phyloP scores from a whole-genome alignment of 2,888 invertebrate genomes.

The Agonopterix arenella region DNA sequence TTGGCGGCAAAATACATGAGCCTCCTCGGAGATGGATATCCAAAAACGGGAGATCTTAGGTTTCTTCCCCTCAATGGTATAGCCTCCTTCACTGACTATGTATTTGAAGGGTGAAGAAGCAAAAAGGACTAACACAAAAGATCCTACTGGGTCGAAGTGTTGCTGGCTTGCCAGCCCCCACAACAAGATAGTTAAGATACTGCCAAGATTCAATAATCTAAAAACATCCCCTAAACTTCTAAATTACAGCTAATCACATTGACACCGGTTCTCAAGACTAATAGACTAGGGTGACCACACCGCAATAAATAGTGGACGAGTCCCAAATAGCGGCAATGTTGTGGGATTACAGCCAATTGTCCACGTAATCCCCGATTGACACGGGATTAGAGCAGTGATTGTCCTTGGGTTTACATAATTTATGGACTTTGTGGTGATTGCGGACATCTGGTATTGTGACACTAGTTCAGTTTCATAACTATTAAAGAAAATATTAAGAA shows the following conservation, averaged over 20 bases:
- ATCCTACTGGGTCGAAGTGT: too few species aligned
- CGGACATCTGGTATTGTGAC: slow-evolving; percentile 16
- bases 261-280: too few species aligned
- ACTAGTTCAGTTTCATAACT: neutral
- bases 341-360: slow-evolving; percentile 55
- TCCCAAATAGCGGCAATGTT: slow-evolving; percentile 28
- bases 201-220: neutral
- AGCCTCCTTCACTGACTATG: too few species aligned
- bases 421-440: slow-evolving; percentile 27
- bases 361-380: slow-evolving; percentile 60
- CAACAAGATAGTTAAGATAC: too few species aligned
- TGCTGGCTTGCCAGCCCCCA: too few species aligned
- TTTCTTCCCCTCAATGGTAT: too few species aligned
- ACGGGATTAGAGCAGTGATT: slow-evolving; percentile 53
- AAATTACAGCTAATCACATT: slow-evolving; percentile 1
- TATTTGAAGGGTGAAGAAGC: too few species aligned
- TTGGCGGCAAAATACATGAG: too few species aligned
- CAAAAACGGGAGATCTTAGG: too few species aligned
- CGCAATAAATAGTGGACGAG: slow-evolving; percentile 47
- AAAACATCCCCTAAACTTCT: neutral
- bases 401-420: slow-evolving; percentile 40
- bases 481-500: too few species aligned
- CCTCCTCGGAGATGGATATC: too few species aligned
- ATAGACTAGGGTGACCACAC: slow-evolving; percentile 4
- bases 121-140: too few species aligned